Conservation (phyloP, 2,888 invertebrate species). For the Drosophila imparisetae region DNA sequence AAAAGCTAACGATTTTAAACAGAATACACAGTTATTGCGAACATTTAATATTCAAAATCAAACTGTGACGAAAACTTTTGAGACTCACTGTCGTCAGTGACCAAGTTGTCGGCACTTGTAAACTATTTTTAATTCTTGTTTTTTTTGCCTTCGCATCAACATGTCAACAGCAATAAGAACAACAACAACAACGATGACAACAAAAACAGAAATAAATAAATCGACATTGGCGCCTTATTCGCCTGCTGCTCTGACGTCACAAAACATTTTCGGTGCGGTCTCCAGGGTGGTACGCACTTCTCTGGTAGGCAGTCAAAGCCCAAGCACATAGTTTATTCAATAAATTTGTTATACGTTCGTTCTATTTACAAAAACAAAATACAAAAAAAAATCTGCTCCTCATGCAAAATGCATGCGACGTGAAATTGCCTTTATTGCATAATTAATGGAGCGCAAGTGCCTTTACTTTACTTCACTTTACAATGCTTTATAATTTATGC, state of each 20-base stretch:
- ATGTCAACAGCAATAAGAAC: conserved; percentile 49
- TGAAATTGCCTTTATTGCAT: conserved; percentile 63
- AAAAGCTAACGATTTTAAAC: background rate
- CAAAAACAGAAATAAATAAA: conserved; percentile 37
- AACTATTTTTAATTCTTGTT: conserved; percentile 72
- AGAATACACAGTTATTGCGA: background rate
- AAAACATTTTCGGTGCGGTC: conserved; percentile 24
- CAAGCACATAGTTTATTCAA: conserved; percentile 60
- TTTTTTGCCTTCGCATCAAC: conserved; percentile 43
- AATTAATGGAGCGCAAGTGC: conserved; percentile 53
- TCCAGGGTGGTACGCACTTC: conserved; percentile 49
- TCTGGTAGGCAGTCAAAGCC: conserved; percentile 9
- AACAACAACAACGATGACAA: conserved; percentile 22
- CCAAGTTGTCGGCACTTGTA: conserved; percentile 65
- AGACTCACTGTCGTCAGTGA: conserved; percentile 12
- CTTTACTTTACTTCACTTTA: conserved; percentile 15
- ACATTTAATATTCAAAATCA: background rate
- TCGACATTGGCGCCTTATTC: conserved; percentile 67
- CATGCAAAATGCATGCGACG: conserved; percentile 48
- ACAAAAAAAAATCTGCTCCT: conserved; percentile 21
- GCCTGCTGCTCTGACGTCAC: conserved; percentile 55
- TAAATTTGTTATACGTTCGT: conserved; percentile 45
- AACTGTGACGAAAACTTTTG: background rate
- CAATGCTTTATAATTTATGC: conserved; percentile 52
- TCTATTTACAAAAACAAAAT: conserved; percentile 1